phyloP scores from a whole-genome alignment of 1,140 invertebrate genomes.

The Cydia amplana region DNA sequence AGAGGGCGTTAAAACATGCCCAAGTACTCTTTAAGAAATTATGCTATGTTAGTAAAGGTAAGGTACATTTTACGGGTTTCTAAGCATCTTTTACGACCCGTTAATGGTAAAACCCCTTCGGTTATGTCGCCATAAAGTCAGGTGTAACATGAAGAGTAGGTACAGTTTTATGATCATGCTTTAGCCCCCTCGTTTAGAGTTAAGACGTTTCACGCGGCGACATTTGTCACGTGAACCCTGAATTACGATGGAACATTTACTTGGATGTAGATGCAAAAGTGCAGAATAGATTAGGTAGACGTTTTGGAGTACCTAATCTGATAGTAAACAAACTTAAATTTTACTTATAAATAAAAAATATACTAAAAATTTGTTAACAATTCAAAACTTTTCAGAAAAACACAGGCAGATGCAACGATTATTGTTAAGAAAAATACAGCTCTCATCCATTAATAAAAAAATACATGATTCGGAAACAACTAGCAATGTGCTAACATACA shows the following conservation, averaged over 20 bases:
- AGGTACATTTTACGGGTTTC: slow-evolving; percentile 32
- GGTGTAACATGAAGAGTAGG: slow-evolving; percentile 40
- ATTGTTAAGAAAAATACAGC: too few relatives aligned
- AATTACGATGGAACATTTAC: slow-evolving; percentile 30
- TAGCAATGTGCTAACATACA: too few relatives aligned
- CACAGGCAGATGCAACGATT: too few relatives aligned
- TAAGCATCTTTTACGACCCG: slow-evolving; percentile 43
- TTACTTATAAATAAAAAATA: too few relatives aligned
- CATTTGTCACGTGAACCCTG: slow-evolving; percentile 38
- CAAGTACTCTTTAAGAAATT: slow-evolving; percentile 32
- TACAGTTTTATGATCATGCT: slow-evolving; percentile 43
- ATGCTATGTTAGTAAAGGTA: slow-evolving; percentile 19
- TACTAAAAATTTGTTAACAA: too few relatives aligned
- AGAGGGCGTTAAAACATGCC: not conserved
- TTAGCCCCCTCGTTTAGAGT: slow-evolving; percentile 34
- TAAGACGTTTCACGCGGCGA: slow-evolving; percentile 33
- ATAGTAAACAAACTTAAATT: too few relatives aligned
- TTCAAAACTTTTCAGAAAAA: too few relatives aligned
- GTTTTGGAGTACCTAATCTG: not conserved
- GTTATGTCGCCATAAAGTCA: slow-evolving; percentile 44
- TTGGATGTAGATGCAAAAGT: not conserved
- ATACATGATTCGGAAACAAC: too few relatives aligned
- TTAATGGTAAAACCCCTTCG: slow-evolving; percentile 44
- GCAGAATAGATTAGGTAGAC: not conserved
- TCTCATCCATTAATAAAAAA: too few relatives aligned